Conservation (phyloP, 2,113 vertebrate species). For the Nannobrachium achirus region DNA sequence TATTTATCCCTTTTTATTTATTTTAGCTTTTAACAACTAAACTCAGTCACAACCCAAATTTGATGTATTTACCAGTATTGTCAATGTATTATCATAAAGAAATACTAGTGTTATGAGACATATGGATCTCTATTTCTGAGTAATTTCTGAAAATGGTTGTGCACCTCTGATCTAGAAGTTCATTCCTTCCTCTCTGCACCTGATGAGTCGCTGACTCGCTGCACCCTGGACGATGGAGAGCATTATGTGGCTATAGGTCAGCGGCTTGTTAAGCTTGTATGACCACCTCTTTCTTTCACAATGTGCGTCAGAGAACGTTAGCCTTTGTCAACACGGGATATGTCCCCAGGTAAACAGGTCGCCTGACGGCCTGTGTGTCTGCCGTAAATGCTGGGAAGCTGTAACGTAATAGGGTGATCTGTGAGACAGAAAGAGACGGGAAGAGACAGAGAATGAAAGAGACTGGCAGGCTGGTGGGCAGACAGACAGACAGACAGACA, state of each 20-base stretch:
- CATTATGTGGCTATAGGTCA: constrained; percentile 34
- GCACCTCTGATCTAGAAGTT: no score
- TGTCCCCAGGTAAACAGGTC: constrained; percentile 64
- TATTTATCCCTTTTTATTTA: no score
- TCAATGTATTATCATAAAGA: no score
- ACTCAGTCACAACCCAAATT: no score
- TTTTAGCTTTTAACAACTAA: no score
- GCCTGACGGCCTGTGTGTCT: constrained; percentile 13
- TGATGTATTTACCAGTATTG: no score
- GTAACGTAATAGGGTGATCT: constrained; percentile 45
- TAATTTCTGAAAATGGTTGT: no score
- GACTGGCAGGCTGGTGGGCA: neutral
- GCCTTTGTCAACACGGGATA: constrained; percentile 49
- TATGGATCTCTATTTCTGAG: no score
- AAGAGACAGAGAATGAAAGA: neutral
- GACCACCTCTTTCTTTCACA: constrained; percentile 55
- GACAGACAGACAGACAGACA: constrained; percentile 7
- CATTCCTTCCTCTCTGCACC: constrained; percentile 21
- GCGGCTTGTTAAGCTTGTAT: constrained; percentile 52
- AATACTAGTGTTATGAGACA: no score
- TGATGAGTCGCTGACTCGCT: neutral
- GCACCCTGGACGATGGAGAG: constrained; percentile 28
- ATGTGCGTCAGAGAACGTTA: constrained; percentile 46
- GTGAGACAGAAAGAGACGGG: neutral
- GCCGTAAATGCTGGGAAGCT: constrained; percentile 15